Conservation (phyloP, 2,888 invertebrate genomes). For the Cactoblastis cactorum region DNA sequence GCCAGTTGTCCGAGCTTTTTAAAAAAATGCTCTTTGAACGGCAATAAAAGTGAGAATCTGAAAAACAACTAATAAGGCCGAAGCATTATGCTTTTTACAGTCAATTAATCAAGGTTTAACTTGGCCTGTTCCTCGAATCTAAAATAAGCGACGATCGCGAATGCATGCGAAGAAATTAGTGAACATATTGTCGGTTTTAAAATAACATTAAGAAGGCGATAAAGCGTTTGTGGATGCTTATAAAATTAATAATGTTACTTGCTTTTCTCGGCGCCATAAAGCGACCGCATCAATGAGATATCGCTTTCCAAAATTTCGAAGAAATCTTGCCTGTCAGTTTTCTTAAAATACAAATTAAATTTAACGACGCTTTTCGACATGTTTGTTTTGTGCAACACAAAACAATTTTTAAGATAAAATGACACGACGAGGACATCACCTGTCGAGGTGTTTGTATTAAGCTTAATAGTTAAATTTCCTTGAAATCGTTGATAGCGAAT, state of each 20-base stretch:
- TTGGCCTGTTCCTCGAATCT: conserved; percentile 40
- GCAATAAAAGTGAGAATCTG: conserved; percentile 50
- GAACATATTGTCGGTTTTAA: conserved; percentile 64
- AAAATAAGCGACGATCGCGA: conserved; percentile 46
- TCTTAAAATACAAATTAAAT: conserved; percentile 13
- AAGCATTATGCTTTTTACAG: conserved; percentile 56
- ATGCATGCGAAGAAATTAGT: conserved; percentile 35
- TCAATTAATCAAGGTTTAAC: conserved; percentile 55
- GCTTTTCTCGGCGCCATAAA: conserved; percentile 56
- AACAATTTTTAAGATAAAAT: conserved; percentile 16
- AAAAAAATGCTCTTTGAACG: conserved; percentile 47
- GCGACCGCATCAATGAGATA: conserved; percentile 40
- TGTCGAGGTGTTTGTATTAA: conserved; percentile 17
- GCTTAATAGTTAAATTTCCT: conserved; percentile 18
- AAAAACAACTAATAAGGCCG: conserved; percentile 46
- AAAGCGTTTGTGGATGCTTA: conserved; percentile 62
- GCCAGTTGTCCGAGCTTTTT: conserved; percentile 16
- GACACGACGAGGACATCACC: conserved; percentile 17
- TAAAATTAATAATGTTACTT: conserved; percentile 61
- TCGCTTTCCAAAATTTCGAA: conserved; percentile 2
- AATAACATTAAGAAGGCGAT: conserved; percentile 70
- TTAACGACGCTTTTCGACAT: conserved; percentile 2
- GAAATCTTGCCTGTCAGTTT: conserved; percentile 11
- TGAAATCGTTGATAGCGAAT: conserved; percentile 15
- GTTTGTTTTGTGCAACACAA: too few species aligned